Evolutionary conservation across 2,888 invertebrate species (phyloP).

Genomic region (Candidula unifasciata): DNA sequence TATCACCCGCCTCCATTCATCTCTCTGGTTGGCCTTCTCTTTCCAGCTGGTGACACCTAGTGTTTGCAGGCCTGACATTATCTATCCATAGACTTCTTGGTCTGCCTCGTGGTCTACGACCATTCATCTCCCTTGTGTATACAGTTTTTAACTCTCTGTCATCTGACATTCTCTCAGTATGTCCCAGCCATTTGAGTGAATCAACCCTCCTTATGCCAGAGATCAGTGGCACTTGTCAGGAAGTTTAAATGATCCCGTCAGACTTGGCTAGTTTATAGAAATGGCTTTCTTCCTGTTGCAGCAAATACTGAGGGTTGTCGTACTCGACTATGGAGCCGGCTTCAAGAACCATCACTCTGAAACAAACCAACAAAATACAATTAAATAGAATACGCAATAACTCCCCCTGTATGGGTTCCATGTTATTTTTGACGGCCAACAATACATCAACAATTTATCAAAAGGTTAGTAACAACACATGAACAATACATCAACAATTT

Average conservation of each 20-base stretch:
- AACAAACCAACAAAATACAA: conserved; percentile 26
- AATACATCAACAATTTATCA: too few relatives aligned
- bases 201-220: neutral
- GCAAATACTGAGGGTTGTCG: conserved; percentile 73
- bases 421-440: too few relatives aligned
- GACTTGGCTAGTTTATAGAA: conserved; percentile 78
- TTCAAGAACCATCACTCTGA: conserved; percentile 78
- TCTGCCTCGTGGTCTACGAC: neutral
- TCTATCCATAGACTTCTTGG: neutral
- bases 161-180: neutral
- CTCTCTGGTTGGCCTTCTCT: too few relatives aligned
- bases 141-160: neutral
- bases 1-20: too few relatives aligned
- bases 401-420: too few relatives aligned
- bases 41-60: too few relatives aligned
- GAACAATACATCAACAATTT: too few relatives aligned
- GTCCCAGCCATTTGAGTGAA: neutral
- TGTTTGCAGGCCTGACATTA: neutral
- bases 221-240: neutral
- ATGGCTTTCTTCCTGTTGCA: conserved; percentile 70
- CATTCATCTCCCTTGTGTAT: too few relatives aligned
- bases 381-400: too few relatives aligned
- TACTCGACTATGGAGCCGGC: conserved; percentile 77
- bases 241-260: conserved; percentile 59
- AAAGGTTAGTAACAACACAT: too few relatives aligned